Base-by-base conservation (phyloP, 2,113 vertebrate species). In the Silurus asotus region DNA sequence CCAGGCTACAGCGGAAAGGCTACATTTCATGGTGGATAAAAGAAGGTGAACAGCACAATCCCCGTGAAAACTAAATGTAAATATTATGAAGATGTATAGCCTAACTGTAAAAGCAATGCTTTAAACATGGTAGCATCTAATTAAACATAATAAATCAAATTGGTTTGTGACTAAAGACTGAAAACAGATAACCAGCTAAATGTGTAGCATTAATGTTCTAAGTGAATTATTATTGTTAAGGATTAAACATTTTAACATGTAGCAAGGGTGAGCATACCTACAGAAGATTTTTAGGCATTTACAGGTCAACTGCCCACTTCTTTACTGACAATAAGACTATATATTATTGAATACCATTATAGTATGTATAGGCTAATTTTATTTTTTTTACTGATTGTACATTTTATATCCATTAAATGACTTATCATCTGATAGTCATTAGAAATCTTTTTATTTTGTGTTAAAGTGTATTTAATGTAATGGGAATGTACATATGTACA, bases 81-180 rank as follows among this genome's bases (percentile, higher is more conserved):
- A 76, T 76, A 70, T 53, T 82, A 82, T 82, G 49, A 87, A 82
- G 85, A 87, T 82, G 53, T 77, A 87, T 82, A 65, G 59, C 59
- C 19, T 55, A 51, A 81, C 70, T 82, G 25, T 82, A 82, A 87
- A 87, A 87, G 85, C 59, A 65, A 87, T 82, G 70, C 37, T 76
- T n/a, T 80, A 67, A 76, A 81, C 70, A 76, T 19, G 20, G 74
- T 82, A 82, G 53, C 58, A 82, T 65, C 59, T 53, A 53, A 82
- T 75, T 87, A 82, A 19, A 81, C 59, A 75, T 28, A 64, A 78
- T 88, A 88, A 86, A 88, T 89, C 76, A 86, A 49, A 76, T 79
- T 86, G 83, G 70, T 62, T 59, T 76, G 59, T 55, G 49, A 77
- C 65, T 86, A 86, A 89, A 81, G 65, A 72, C 48, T 83, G 59